These are phyloP conservation scores for Lota lota DNA, from an alignment of 2,113 vertebrate genomes.

Conservation along the genomic window DNA sequence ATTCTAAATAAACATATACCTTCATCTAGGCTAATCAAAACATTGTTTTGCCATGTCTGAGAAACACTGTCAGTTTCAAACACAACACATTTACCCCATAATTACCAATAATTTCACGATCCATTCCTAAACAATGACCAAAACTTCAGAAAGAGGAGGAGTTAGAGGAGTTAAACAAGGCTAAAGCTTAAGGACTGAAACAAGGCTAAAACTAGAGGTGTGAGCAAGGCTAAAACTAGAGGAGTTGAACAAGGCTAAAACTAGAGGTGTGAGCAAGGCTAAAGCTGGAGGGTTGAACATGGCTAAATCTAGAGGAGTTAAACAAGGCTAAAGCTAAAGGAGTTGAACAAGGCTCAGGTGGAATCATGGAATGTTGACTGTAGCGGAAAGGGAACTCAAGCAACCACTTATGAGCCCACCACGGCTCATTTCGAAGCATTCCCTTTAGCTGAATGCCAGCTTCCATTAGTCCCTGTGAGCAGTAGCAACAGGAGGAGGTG, in stretches of 20 bases:
- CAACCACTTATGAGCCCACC: conserved; percentile 18
- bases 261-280: background rate
- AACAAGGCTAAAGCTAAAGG: conserved; percentile 17
- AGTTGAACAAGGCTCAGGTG: too few species aligned
- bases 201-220: background rate
- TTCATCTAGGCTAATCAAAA: too few species aligned
- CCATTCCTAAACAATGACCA: too few species aligned
- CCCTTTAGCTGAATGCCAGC: conserved; percentile 49
- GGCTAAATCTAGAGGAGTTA: conserved; percentile 11
- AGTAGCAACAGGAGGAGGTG: conserved; percentile 19
- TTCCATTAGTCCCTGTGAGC: conserved; percentile 50
- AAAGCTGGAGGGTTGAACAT: background rate
- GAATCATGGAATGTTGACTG: conserved; percentile 32
- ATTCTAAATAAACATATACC: too few species aligned
- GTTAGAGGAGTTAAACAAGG: background rate
- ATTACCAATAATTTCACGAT: background rate
- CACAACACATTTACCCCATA: background rate
- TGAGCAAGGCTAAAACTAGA: background rate
- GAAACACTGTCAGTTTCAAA: background rate
- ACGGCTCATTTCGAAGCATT: conserved; percentile 50
- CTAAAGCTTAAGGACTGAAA: background rate
- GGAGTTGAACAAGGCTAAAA: background rate
- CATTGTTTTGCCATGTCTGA: background rate
- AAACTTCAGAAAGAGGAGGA: too few species aligned
- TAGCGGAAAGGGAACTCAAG: conserved; percentile 11